Conservation (phyloP, 2,113 vertebrate species). For the Acanthisitta chloris region DNA sequence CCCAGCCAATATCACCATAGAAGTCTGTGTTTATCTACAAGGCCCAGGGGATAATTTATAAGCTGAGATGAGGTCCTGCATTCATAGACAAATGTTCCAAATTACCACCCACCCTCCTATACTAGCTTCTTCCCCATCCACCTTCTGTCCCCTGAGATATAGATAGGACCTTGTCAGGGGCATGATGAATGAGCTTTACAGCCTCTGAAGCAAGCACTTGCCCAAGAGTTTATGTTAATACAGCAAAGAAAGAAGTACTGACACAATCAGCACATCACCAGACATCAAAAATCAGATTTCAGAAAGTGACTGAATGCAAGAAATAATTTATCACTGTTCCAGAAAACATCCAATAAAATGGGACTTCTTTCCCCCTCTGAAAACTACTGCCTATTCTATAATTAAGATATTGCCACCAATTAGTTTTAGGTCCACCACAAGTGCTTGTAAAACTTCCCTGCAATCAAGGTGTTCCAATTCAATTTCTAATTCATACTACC, state of each 20-base stretch:
- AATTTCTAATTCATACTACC: neutral
- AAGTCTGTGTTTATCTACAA: slow-evolving; percentile 56
- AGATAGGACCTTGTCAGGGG: neutral
- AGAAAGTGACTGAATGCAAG: neutral
- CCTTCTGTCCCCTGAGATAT: neutral
- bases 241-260: neutral
- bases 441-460: neutral
- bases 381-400: neutral
- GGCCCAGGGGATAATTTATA: slow-evolving; percentile 24
- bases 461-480: neutral
- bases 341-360: neutral
- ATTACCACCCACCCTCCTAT: neutral
- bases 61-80: neutral
- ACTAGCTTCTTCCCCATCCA: neutral
- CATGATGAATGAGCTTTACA: neutral
- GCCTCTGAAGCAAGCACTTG: neutral
- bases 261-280: neutral
- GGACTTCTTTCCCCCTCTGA: neutral
- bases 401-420: neutral
- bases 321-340: neutral
- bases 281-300: neutral
- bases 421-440: neutral
- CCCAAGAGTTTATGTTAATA: neutral
- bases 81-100: neutral
- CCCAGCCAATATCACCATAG: neutral